Evolutionary conservation across 1,140 invertebrate species (phyloP), one percentile per base, ranked within the genome.

Genomic region (Conopomorpha cramerella): DNA sequence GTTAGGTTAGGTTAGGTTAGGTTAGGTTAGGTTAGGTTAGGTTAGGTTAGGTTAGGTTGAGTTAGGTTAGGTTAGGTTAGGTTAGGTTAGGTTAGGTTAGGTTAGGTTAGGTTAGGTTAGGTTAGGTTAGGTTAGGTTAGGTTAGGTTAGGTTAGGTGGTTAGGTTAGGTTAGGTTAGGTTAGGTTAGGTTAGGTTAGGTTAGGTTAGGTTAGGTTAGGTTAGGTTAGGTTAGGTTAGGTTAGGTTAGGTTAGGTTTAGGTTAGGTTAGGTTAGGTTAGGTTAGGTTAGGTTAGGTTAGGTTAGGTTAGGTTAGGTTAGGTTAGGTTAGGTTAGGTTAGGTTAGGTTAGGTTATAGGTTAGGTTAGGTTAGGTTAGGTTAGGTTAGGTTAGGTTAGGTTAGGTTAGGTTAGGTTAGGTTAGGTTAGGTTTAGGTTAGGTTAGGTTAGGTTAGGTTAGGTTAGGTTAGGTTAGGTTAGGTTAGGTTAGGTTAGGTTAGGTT

Each of bases 261-360:
- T n/a, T n/a, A n/a, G n/a, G n/a, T n/a, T n/a, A n/a, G n/a, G n/a
- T 46, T 45, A 30, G 38, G 37, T 38, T 45, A 35, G 37, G 40
- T 44, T 38, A 41, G 36, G 41, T 51, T 46, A 41, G 34, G 36
- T 45, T 54, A 49, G 40, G 49, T 49, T 52, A 52, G 44, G 49
- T 53, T 53, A 42, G 45, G 41, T 46, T 48, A 34, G 43, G 49
- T 54, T 55, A 43, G 52, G 53, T 57, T 58, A 54, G 49, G 43
- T 55, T 58, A 54, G 51, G 49, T 53, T 58, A 47, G 53, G 40
- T 57, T 55, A 53, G 44, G 44, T 55, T 55, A 4, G 4, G 10
- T 23, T 10, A 23, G 4, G 19, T 23, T 23, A 23, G 19, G 4
- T 23, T 23, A 4, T 23, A 6, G 19, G 19, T 23, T 10, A 23